phyloP scores from a whole-genome alignment of 2,888 invertebrate species.

The Scaptomyza polygonia region DNA sequence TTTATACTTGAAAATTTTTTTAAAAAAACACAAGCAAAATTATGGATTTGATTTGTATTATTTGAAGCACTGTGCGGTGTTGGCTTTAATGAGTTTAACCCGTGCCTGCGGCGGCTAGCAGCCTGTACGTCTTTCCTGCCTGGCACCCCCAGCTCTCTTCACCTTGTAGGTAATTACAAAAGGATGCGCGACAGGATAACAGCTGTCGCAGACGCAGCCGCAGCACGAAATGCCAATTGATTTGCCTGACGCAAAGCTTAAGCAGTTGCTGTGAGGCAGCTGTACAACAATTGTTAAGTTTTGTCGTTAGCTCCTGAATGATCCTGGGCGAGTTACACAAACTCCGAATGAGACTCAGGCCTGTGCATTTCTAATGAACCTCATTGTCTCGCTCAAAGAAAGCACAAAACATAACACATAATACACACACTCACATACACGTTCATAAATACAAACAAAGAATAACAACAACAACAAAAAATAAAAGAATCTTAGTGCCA shows the following conservation, averaged over 20 bases:
- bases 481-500: slow-evolving; percentile 29
- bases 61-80: slow-evolving; percentile 26
- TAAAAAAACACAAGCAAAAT: no score
- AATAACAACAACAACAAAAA: background rate
- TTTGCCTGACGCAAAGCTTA: slow-evolving; percentile 50
- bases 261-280: slow-evolving; percentile 54
- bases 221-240: slow-evolving; percentile 67
- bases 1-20: no score
- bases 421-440: slow-evolving; percentile 6
- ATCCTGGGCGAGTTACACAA: slow-evolving; percentile 53
- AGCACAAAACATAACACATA: slow-evolving; percentile 42
- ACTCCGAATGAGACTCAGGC: slow-evolving; percentile 13
- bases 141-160: slow-evolving; percentile 13
- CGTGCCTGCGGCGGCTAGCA: slow-evolving; percentile 63
- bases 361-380: slow-evolving; percentile 73
- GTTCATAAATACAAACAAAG: slow-evolving; percentile 25
- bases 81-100: slow-evolving; percentile 72
- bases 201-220: slow-evolving; percentile 54
- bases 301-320: slow-evolving; percentile 10
- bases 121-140: background rate
- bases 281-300: slow-evolving; percentile 60
- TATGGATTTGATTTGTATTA: no score
- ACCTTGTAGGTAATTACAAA: slow-evolving; percentile 64
- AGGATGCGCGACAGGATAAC: slow-evolving; percentile 76
- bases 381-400: slow-evolving; percentile 66